phyloP scores from a whole-genome alignment of 2,113 vertebrate species.

The Bubalus kerabau region DNA sequence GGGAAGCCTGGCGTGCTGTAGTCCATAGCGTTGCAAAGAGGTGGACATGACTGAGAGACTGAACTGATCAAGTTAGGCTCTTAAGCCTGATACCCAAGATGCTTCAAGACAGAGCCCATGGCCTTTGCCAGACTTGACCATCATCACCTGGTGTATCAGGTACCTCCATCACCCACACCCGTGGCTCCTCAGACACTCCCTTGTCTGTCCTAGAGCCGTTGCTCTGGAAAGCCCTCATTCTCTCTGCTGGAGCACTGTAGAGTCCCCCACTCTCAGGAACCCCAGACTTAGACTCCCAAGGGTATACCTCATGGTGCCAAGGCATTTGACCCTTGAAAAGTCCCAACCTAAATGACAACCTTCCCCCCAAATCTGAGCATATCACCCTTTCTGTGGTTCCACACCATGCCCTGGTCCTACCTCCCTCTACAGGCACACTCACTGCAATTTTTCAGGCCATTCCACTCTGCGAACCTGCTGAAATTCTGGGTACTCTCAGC shows the following conservation, averaged over 20 bases:
- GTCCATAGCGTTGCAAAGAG: neutral
- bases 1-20: neutral
- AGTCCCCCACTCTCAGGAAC: neutral
- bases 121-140: neutral
- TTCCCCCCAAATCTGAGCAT: neutral
- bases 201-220: rapidly evolving
- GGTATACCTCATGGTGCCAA: neutral
- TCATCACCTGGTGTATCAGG: rapidly evolving
- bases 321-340: neutral
- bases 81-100: neutral
- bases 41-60: rapidly evolving
- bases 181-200: neutral
- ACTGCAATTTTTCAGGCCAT: too few relatives aligned
- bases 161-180: rapidly evolving
- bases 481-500: neutral
- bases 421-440: rapidly evolving
- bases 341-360: neutral
- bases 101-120: neutral
- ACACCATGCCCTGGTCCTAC: rapidly evolving
- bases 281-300: too few relatives aligned
- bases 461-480: neutral
- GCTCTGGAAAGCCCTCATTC: neutral
- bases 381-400: neutral
- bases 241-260: neutral
- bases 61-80: neutral